Evolutionary conservation across 2,113 vertebrate genomes (phyloP), one percentile per base, ranked within the genome.

Genomic region (Microtus ochrogaster): DNA sequence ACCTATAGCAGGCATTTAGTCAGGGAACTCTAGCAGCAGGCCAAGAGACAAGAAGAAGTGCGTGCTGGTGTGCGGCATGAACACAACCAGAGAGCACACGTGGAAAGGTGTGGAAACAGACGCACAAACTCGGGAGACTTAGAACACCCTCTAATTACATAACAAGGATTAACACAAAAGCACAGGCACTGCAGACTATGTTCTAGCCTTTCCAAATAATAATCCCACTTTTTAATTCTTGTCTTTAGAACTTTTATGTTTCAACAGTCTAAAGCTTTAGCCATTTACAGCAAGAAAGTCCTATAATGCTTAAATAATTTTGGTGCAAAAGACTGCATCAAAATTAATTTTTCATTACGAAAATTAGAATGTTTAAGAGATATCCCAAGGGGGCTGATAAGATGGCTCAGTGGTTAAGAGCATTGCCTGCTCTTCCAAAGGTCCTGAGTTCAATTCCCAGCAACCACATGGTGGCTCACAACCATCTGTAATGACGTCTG

Each of bases 281-380:
- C 65, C 78, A 61, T 36, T 12, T 66, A 58, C 36, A n/a, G 55
- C 12, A 77, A 89, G n/a, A 95, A 14, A 87, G 30, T 2, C 44
- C 44, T 26, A 21, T 8, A 73, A 78, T 58, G 36, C 77, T 72
- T 63, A 58, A 86, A 70, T 70, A 82, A 63, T 11, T 78, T 44
- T 52, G 33, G 44, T 39, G 39, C 41, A 68, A 83, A 94, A 73
- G 28, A 16, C 65, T 94, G 5, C 63, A 49, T 26, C 33, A 66
- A 82, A 82, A 86, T 65, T 96, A 82, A 86, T 68, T 96, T 93
- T 92, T 94, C 83, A 90, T 78, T 95, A 81, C 17, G 7, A 94
- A 52, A 96, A 83, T 77, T 36, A 88, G 86, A 74, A 55, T 73
- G n/a, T 30, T 66, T 84, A 44, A 87, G 96, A 95, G 47, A 74